Base-by-base conservation (phyloP, 1,140 invertebrate genomes). In the Cephus cinctus region DNA sequence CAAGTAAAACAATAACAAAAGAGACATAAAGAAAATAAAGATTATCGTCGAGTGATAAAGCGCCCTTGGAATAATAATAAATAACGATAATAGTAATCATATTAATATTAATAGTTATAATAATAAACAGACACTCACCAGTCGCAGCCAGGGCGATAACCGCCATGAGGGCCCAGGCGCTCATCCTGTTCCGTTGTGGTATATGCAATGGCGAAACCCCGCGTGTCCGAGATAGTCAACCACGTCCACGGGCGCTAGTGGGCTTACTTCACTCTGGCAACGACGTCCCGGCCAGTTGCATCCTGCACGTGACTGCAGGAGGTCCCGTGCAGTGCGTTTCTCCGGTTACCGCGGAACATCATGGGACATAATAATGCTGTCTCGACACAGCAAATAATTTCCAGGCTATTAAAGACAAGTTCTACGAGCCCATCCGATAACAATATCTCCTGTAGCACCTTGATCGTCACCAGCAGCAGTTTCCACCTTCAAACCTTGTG, bases 91-190 rank as follows among this genome's bases (percentile, higher is more conserved):
- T 5, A 35, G 18, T 35, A 35, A 35, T 11, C 1, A 11, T 11
- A 35, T 14, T 35, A 35, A 12, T 36, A 36, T 36, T 9, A 15
- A 36, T 12, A 36, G 34, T 9, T 36, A 36, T 11, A 16, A 9
- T 30, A 12, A 12, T 30, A 11, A 30, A 9, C 19, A 12, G 14
- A 9, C 14, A 73, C 74, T 77, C 55, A 77, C 74, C 73, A 51
- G 70, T 69, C 56, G 69, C 65, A 69, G 71, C 71, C 60, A 75
- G 70, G 71, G 72, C 74, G 67, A 75, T 73, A 48, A 70, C 73
- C 69, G 73, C 73, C 63, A 77, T 68, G 53, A 77, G 62, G 48
- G 68, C 69, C 73, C 74, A 77, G 54, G 65, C 64, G 70, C 56
- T 73, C 74, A 75, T 77, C 63, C 73, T 76, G 62, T 54, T 52